Conservation (phyloP, 2,888 invertebrate genomes). For the Amphiduros pacificus region DNA sequence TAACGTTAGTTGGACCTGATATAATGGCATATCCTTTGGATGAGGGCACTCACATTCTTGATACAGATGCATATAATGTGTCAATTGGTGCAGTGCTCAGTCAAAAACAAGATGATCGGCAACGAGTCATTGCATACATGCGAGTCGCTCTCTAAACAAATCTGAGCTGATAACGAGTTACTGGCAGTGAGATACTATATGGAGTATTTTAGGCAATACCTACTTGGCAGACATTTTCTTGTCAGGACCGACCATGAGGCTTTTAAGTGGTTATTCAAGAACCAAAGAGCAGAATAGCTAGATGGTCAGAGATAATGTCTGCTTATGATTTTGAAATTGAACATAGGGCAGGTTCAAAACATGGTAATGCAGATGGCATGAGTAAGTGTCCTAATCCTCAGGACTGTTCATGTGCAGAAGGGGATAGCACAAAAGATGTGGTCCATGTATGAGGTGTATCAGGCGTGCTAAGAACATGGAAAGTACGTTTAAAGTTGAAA, state of each 20-base stretch:
- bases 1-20: slow-evolving; percentile 6
- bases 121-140: slow-evolving; percentile 13
- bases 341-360: background rate
- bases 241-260: slow-evolving; percentile 3
- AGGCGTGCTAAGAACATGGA: too few relatives aligned
- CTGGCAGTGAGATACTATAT: slow-evolving; percentile 12
- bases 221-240: background rate
- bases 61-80: slow-evolving; percentile 13
- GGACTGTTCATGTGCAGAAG: too few relatives aligned
- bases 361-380: slow-evolving; percentile 6
- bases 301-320: background rate
- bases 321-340: background rate
- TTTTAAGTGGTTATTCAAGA: background rate
- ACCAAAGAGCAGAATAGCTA: background rate
- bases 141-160: slow-evolving; percentile 4
- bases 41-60: background rate
- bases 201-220: background rate
- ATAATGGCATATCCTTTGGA: slow-evolving; percentile 13
- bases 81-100: slow-evolving; percentile 15
- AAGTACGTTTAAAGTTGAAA: too few relatives aligned
- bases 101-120: slow-evolving; percentile 7
- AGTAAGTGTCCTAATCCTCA: too few relatives aligned
- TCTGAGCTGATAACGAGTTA: slow-evolving; percentile 15
- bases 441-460: too few relatives aligned
- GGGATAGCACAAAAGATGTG: too few relatives aligned